phyloP scores from a whole-genome alignment of 2,888 invertebrate species.

The Xanthorhoe spadicearia region DNA sequence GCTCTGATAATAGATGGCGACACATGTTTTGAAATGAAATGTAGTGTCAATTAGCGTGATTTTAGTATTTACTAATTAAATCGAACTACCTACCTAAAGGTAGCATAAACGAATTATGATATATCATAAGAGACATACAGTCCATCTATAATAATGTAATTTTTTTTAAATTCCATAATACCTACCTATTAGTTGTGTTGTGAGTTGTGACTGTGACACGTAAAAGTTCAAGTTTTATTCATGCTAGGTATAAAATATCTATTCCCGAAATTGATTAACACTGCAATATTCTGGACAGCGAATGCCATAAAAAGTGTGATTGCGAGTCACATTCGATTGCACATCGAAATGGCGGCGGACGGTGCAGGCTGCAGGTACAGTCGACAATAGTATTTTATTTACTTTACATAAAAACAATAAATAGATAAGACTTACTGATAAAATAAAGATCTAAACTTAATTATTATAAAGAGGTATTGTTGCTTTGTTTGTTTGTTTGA shows the following conservation, averaged over 20 bases:
- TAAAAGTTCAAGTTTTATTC: background rate
- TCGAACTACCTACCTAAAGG: too few species aligned
- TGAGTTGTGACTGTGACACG: too few species aligned
- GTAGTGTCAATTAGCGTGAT: background rate
- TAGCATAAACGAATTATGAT: too few species aligned
- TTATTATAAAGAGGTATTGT: too few species aligned
- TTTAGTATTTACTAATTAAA: too few species aligned
- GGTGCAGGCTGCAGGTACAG: conserved; percentile 27
- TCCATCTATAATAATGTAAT: too few species aligned
- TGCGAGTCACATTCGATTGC: conserved; percentile 71
- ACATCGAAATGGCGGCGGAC: conserved; percentile 54
- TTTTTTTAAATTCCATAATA: too few species aligned
- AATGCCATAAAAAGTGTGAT: conserved; percentile 43
- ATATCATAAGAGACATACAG: too few species aligned
- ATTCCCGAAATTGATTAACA: conserved; percentile 16
- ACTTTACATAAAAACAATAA: background rate
- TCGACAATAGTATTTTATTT: conserved; percentile 3
- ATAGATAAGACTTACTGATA: background rate
- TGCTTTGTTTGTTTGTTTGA: too few species aligned
- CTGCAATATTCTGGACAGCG: conserved; percentile 18
- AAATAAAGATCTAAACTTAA: too few species aligned
- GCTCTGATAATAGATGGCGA: conserved; percentile 24
- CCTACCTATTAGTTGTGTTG: too few species aligned
- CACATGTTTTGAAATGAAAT: conserved; percentile 6
- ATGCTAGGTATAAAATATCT: conserved; percentile 6